A percentile compares a stretch with the other conserved stretches of the same genome.
These are phyloP conservation scores for Argyresthia goedartella DNA, from an alignment of 2,888 invertebrate species.

Conservation along the genomic window DNA sequence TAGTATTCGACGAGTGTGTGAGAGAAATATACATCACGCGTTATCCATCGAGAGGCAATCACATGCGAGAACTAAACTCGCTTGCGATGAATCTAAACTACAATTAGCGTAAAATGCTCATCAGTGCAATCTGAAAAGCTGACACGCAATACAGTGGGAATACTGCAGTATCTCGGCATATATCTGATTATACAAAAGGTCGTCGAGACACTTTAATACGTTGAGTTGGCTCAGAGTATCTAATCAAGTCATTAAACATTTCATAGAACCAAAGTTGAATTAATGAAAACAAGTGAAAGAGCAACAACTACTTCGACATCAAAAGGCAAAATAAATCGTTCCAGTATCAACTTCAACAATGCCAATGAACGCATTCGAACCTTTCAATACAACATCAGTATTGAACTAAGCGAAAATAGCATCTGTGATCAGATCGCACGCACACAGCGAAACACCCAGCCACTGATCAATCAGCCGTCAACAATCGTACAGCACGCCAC, in stretches of 20 bases:
- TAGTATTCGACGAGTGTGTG: neutral
- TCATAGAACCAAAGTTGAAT: too few species aligned
- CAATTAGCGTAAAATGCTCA: conserved; percentile 16
- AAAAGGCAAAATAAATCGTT: conserved; percentile 6
- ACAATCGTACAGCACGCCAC: conserved; percentile 63
- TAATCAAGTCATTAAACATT: too few species aligned
- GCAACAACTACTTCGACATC: too few species aligned
- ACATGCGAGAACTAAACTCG: conserved; percentile 11
- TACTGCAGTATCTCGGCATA: conserved; percentile 5
- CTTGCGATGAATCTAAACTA: conserved; percentile 32
- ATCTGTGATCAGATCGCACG: conserved; percentile 2
- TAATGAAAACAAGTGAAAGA: too few species aligned
- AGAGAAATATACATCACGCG: neutral
- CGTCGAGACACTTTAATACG: neutral
- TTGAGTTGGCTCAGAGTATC: too few species aligned
- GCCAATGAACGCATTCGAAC: conserved; percentile 20
- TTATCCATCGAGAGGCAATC: neutral
- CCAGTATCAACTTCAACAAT: conserved; percentile 33
- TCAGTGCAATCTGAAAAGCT: neutral
- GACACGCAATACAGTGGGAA: conserved; percentile 12
- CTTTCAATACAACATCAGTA: neutral
- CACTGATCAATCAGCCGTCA: conserved; percentile 52
- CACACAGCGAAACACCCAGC: neutral
- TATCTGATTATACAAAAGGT: conserved; percentile 2
- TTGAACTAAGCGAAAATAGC: neutral